phyloP scores from a whole-genome alignment of 2,113 vertebrate genomes.

The Paracanthobrama guichenoti region DNA sequence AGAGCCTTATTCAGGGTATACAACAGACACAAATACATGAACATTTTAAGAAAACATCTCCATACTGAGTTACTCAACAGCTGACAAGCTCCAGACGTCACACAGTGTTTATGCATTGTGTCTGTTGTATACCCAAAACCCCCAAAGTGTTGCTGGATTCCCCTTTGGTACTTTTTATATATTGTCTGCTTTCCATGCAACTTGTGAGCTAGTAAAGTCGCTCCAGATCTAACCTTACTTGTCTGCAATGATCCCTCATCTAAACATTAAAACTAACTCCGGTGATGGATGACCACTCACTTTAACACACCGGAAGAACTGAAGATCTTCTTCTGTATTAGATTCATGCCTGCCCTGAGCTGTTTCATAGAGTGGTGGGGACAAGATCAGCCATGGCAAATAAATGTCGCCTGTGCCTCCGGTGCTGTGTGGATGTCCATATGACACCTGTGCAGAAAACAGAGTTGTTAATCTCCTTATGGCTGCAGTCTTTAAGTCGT shows the following conservation, averaged over 20 bases:
- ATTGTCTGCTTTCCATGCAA: too few relatives aligned
- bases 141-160: too few relatives aligned
- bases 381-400: not conserved
- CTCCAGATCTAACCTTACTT: not conserved
- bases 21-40: too few relatives aligned
- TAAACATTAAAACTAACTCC: not conserved
- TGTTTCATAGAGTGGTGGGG: not conserved
- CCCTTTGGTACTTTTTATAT: too few relatives aligned
- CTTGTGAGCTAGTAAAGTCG: too few relatives aligned
- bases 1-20: too few relatives aligned
- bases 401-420: not conserved
- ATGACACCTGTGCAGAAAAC: slow-evolving; percentile 31
- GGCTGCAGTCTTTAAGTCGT: slow-evolving; percentile 12
- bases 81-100: too few relatives aligned
- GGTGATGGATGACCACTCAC: not conserved
- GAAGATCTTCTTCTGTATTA: not conserved
- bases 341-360: not conserved
- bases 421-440: slow-evolving; percentile 43
- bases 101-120: too few relatives aligned
- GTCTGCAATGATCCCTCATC: not conserved
- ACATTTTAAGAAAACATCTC: too few relatives aligned
- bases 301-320: not conserved
- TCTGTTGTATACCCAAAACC: too few relatives aligned
- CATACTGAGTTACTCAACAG: too few relatives aligned
- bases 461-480: slow-evolving; percentile 26